Evolutionary conservation across 2,888 invertebrate genomes (phyloP).

Genomic region (Iphiclides podalirius): DNA sequence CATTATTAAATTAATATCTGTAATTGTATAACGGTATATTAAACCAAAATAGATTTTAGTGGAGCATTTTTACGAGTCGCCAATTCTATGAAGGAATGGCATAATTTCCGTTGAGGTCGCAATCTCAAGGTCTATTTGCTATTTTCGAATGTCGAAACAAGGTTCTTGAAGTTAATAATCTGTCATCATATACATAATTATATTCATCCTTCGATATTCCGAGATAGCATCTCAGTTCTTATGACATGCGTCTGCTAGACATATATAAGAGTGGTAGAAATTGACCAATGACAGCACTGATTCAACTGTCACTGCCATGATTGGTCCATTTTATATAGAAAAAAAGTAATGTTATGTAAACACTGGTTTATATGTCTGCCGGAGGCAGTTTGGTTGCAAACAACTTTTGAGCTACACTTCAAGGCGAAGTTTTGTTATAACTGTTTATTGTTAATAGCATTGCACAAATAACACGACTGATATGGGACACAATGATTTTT

Average conservation of each 20-base stretch:
- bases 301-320: conserved; percentile 72
- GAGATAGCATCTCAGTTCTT: conserved; percentile 68
- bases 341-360: conserved; percentile 56
- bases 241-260: conserved; percentile 71
- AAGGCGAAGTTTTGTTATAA: conserved; percentile 68
- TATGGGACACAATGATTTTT: conserved; percentile 78
- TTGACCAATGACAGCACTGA: conserved; percentile 78
- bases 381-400: conserved; percentile 72
- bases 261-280: conserved; percentile 70
- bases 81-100: conserved; percentile 75
- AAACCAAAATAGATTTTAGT: conserved; percentile 61
- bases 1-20: conserved; percentile 59
- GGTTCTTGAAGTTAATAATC: conserved; percentile 13
- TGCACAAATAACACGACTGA: conserved; percentile 78
- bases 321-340: conserved; percentile 76
- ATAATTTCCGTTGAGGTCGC: conserved; percentile 60
- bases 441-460: conserved; percentile 66
- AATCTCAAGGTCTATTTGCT: conserved; percentile 72
- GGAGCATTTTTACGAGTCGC: conserved; percentile 71
- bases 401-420: conserved; percentile 78
- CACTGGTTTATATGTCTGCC: conserved; percentile 78
- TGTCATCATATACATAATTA: conserved; percentile 17
- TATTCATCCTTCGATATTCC: conserved; percentile 38
- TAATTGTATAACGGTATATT: conserved; percentile 54
- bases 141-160: conserved; percentile 52